Conservation (phyloP, 2,113 vertebrate species). For the Gavia stellata region DNA sequence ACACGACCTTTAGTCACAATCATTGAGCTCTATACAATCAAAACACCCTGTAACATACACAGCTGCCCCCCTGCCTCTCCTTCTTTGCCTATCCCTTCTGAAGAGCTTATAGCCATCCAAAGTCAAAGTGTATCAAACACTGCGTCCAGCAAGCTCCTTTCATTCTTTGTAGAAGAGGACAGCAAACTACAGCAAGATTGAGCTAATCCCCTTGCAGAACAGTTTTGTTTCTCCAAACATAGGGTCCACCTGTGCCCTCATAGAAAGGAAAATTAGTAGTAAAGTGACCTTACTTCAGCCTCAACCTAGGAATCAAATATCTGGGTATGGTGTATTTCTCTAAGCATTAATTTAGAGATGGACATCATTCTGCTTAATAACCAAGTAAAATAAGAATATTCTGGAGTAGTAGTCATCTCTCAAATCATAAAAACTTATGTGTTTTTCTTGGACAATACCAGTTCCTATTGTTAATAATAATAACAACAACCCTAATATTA, state of each 20-base stretch:
- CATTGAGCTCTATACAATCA: too few species aligned
- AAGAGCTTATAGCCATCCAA: too few species aligned
- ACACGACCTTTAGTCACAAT: too few species aligned
- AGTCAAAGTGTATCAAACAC: not conserved
- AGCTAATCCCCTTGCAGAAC: fast-evolving
- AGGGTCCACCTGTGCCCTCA: not conserved
- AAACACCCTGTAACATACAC: too few species aligned
- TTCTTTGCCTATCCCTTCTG: too few species aligned
- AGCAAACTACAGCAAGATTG: not conserved
- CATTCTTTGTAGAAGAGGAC: not conserved
- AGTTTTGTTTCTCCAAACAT: not conserved
- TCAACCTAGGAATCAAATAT: not conserved
- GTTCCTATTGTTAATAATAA: not conserved
- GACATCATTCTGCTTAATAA: not conserved
- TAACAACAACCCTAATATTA: not conserved
- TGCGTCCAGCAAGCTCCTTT: not conserved
- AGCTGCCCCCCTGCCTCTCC: too few species aligned
- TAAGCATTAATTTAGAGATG: not conserved
- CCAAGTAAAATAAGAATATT: not conserved
- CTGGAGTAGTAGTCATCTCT: not conserved
- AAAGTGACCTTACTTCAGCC: not conserved
- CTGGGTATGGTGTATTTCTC: not conserved
- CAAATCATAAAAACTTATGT: not conserved
- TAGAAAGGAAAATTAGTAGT: not conserved
- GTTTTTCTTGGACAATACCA: not conserved